phyloP scores from a whole-genome alignment of 2,797 vertebrate species.

The Hemitrygon akajei region DNA sequence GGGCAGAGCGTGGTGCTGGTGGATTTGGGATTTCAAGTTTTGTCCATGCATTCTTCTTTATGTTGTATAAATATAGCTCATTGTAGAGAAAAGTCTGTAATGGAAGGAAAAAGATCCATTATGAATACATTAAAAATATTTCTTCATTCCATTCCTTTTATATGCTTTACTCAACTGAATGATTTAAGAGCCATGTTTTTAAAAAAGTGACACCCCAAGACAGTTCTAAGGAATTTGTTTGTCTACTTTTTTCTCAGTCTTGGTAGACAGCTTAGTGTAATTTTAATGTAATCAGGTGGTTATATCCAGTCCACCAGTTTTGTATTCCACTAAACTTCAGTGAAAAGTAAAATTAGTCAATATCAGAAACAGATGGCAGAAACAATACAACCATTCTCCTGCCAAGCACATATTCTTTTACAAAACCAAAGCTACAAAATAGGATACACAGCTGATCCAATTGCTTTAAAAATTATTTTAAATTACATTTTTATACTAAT shows the following conservation, averaged over 20 bases:
- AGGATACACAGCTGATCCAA: neutral
- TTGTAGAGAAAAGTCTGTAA: conserved; percentile 82
- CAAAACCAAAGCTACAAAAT: neutral
- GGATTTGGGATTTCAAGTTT: conserved; percentile 80
- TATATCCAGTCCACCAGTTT: neutral
- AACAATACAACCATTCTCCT: neutral
- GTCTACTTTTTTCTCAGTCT: neutral
- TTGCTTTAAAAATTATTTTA: neutral
- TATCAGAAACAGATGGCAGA: neutral
- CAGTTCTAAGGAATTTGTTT: neutral
- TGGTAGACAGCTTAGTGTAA: neutral
- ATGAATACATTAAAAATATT: neutral
- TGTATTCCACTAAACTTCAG: neutral
- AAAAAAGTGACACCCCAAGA: neutral
- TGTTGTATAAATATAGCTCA: conserved; percentile 81
- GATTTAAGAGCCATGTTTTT: neutral
- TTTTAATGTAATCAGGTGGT: neutral
- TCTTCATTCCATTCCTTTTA: neutral
- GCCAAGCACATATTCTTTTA: neutral
- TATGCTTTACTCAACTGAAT: neutral
- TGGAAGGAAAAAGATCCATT: conserved; percentile 7
- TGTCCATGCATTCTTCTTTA: conserved; percentile 82
- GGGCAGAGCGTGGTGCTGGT: conserved; percentile 80
- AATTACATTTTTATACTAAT: neutral
- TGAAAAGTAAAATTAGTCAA: neutral